Evolutionary conservation across 2,113 vertebrate genomes (phyloP).

Genomic region (Pseudopipra pipra): DNA sequence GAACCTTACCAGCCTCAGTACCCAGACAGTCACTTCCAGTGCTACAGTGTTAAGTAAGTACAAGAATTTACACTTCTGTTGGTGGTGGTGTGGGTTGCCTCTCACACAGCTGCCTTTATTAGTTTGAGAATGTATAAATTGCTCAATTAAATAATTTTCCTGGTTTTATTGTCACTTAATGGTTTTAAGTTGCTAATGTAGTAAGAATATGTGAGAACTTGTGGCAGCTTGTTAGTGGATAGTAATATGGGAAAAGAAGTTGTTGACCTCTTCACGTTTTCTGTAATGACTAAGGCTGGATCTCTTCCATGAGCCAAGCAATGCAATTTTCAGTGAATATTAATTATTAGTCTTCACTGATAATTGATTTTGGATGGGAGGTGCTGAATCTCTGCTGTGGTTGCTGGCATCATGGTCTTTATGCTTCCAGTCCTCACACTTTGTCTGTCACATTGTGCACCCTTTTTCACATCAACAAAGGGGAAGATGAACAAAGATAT

Average conservation of each 20-base stretch:
- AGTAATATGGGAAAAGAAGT: not conserved
- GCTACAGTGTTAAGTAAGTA: constrained; percentile 92
- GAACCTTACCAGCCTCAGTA: constrained; percentile 92
- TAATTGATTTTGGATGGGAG: not conserved
- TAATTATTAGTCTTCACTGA: not conserved
- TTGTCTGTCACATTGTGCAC: not conserved
- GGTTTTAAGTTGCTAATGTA: not conserved
- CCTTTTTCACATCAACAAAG: not conserved
- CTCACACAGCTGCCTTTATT: not conserved
- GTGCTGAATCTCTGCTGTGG: not conserved
- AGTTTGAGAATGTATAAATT: not conserved
- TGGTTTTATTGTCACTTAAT: not conserved
- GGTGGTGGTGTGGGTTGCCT: not conserved
- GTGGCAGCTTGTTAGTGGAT: not conserved
- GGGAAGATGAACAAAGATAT: not conserved
- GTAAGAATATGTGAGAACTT: not conserved
- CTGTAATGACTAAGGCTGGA: not conserved
- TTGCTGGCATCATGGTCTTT: not conserved
- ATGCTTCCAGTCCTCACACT: not conserved
- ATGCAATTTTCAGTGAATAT: not conserved
- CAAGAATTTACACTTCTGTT: not conserved
- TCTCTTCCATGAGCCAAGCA: not conserved
- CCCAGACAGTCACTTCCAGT: constrained; percentile 96
- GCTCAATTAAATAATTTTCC: not conserved
- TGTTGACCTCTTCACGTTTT: not conserved